These are phyloP conservation scores for Patagioenas fasciata DNA, from an alignment of 2,113 vertebrate species.

Conservation along the genomic window DNA sequence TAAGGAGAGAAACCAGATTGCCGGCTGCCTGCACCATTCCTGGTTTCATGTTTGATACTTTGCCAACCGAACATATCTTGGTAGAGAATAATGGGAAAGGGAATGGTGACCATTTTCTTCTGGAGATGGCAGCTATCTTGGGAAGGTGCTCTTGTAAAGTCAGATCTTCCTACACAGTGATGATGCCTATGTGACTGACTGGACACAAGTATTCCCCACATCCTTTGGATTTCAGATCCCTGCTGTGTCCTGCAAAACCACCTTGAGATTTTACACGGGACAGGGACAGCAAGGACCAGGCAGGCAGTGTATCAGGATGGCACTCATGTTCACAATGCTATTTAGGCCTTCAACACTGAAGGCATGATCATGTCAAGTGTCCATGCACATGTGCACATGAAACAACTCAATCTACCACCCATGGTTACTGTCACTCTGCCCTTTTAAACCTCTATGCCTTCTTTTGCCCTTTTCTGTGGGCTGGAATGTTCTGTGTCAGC, in stretches of 20 bases:
- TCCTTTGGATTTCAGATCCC: neutral
- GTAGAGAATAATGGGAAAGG: neutral
- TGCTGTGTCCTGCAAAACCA: neutral
- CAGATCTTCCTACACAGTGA: neutral
- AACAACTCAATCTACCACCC: neutral
- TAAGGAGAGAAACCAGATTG: neutral
- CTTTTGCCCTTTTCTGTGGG: neutral
- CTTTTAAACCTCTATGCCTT: neutral
- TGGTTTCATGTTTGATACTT: neutral
- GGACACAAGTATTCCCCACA: neutral
- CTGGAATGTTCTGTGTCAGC: neutral
- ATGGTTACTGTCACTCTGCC: neutral
- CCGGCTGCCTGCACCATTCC: neutral
- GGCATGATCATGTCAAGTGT: neutral
- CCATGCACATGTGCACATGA: fast-evolving
- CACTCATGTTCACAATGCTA: neutral
- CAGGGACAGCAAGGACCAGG: neutral
- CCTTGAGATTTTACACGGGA: neutral
- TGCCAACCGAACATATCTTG: neutral
- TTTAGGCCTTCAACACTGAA: neutral
- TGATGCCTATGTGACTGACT: neutral
- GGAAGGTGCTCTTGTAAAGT: neutral
- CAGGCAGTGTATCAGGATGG: neutral
- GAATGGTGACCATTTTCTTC: neutral
- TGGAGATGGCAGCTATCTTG: neutral